Conservation (phyloP, 30 jellyfish, hydroid and myxozoan genomes). For the Catostylus mosaicus region DNA sequence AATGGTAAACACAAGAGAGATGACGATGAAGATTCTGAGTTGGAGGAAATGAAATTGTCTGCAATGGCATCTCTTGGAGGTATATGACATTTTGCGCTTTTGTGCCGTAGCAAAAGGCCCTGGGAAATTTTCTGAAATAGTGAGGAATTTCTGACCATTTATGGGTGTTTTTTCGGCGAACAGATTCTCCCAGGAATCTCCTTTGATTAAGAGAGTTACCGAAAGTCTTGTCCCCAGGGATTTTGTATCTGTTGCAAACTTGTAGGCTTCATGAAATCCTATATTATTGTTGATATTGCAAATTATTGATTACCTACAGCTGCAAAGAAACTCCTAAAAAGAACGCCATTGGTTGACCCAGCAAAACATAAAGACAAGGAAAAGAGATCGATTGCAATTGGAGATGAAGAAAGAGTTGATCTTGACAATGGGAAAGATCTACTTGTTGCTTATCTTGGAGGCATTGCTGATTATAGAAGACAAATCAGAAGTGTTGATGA, state of each 20-base stretch:
- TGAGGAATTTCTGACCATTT: no score
- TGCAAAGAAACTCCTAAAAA: constrained; percentile 79
- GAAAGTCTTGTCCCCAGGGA: no score
- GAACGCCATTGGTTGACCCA: constrained; percentile 57
- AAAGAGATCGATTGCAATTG: constrained; percentile 82
- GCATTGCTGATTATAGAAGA: constrained; percentile 86
- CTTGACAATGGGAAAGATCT: constrained; percentile 93
- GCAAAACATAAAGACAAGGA: constrained; percentile 84
- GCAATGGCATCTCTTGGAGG: constrained; percentile 95
- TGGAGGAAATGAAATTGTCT: constrained; percentile 78
- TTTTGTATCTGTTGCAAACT: no score
- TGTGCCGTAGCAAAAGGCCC: no score
- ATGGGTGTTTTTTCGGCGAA: no score
- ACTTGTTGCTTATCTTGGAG: constrained; percentile 85
- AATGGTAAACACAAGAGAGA: constrained; percentile 85
- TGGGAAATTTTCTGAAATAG: no score
- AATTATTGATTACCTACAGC: constrained; percentile 41
- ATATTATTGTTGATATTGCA: background rate
- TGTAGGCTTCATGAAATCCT: no score
- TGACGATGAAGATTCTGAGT: constrained; percentile 84
- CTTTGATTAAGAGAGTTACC: no score
- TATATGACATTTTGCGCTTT: background rate
- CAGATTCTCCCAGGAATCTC: no score
- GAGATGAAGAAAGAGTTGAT: constrained; percentile 85
- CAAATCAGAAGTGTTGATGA: constrained; percentile 92